Base-by-base conservation (phyloP, 2,797 vertebrate genomes). In the Chaunax sp. region DNA sequence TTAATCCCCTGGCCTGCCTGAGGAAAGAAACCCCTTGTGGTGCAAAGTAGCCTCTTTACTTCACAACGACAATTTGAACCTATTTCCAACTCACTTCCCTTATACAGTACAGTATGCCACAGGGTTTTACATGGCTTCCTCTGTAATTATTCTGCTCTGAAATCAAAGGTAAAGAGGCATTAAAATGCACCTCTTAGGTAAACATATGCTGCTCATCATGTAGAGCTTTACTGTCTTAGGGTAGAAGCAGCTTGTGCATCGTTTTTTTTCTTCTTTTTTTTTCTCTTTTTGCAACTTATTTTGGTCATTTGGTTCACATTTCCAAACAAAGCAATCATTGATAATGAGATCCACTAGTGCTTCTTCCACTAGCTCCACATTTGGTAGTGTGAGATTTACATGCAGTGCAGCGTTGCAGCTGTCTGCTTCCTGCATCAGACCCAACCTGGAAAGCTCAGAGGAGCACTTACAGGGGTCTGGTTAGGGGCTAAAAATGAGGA, bases 21-120 rank as follows among this genome's bases (percentile, higher is more conserved):
- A 94, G 95, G 95, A 96, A 93, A 96, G 93, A 95, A 91, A 95
- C 95, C 95, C 95, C 96, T 95, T 90, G 95, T 95, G 96, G 95
- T 95, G 94, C 94, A 86, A 95, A 95, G 95, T 94, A 95, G 91
- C 95, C 95, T 96, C 94, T 96, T 94, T 94, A 94, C 95, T 95
- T 95, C 92, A 94, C 89, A 95, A 95, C 94, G 90, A 95, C 96
- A 95, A 96, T 97, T 97, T 96, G 93, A 96, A 94, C 95, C 94
- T 94, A 95, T 97, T 95, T 96, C 95, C 95, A 94, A 94, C 95
- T 95, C 95, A 94, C 96, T 96, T 87, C 96, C 93, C 81, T 96
- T 95, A 95, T 96, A n/a, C n/a, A n/a, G n/a, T n/a, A n/a, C n/a
- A n/a, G n/a, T n/a, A 95, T 95, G 94, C 94, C 94, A 94, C 92